These are phyloP conservation scores for Amaurobius ferox DNA, from an alignment of 2,888 invertebrate genomes.

Conservation along the genomic window DNA sequence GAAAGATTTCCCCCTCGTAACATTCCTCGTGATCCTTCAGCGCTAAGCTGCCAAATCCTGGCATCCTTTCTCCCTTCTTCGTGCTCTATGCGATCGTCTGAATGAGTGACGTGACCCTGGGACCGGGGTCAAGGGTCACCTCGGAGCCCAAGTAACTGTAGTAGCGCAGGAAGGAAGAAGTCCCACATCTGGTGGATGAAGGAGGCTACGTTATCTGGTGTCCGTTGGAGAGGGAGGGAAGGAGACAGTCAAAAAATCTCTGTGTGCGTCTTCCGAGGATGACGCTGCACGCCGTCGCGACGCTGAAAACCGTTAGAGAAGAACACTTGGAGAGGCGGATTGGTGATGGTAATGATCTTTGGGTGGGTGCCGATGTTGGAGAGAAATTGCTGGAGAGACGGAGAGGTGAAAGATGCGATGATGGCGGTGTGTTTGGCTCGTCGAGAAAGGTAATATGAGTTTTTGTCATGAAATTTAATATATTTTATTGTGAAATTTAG, in stretches of 20 bases:
- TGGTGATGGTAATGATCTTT: background rate
- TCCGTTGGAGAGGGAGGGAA: conserved; percentile 33
- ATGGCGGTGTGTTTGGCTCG: too few species aligned
- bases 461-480: too few species aligned
- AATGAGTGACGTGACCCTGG: conserved; percentile 68
- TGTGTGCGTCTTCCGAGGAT: conserved; percentile 51
- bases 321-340: background rate
- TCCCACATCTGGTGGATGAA: conserved; percentile 54
- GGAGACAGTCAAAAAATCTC: conserved; percentile 39
- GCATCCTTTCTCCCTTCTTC: conserved; percentile 1
- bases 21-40: background rate
- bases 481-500: too few species aligned
- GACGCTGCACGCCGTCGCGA: conserved; percentile 20
- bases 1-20: background rate
- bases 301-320: background rate
- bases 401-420: too few species aligned
- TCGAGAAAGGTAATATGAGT: too few species aligned
- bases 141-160: conserved; percentile 36
- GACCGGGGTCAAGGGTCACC: conserved; percentile 66
- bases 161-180: conserved; percentile 51
- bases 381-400: too few species aligned
- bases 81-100: conserved; percentile 11
- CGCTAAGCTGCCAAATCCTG: conserved; percentile 45
- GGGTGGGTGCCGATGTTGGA: background rate
- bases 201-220: conserved; percentile 29